Evolutionary conservation across 2,797 vertebrate species (phyloP).

Genomic region (Dallia pectoralis): DNA sequence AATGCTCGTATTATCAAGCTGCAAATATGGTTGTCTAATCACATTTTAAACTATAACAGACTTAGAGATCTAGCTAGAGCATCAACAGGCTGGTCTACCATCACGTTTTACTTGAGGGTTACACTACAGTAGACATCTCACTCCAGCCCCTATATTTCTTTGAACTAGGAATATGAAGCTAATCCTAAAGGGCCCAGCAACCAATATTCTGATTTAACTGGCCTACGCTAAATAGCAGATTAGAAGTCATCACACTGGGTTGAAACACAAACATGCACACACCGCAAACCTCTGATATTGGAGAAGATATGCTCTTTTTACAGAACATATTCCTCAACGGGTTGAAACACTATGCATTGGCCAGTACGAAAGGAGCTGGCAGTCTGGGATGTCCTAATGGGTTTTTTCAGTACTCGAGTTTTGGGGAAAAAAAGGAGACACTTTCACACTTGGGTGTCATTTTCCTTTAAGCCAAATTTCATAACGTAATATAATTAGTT

Average conservation of each 20-base stretch:
- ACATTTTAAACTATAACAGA: background rate
- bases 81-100: no score
- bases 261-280: background rate
- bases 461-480: no score
- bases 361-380: background rate
- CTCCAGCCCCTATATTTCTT: background rate
- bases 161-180: background rate
- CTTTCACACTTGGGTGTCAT: background rate
- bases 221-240: background rate
- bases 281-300: background rate
- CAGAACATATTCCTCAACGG: background rate
- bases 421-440: constrained; percentile 5
- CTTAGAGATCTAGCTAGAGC: no score
- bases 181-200: background rate
- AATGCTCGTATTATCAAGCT: background rate
- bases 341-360: background rate
- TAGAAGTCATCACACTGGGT: background rate
- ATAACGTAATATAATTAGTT: no score
- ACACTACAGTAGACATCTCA: constrained; percentile 38
- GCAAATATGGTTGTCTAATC: background rate
- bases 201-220: background rate
- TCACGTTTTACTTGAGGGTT: no score
- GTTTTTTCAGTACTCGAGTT: background rate
- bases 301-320: background rate
- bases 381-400: background rate